A percentile compares a stretch with the other conserved stretches of the same genome.
Evolutionary conservation across 1,140 invertebrate species (phyloP).

Genomic region (Drosophila nikananu): DNA sequence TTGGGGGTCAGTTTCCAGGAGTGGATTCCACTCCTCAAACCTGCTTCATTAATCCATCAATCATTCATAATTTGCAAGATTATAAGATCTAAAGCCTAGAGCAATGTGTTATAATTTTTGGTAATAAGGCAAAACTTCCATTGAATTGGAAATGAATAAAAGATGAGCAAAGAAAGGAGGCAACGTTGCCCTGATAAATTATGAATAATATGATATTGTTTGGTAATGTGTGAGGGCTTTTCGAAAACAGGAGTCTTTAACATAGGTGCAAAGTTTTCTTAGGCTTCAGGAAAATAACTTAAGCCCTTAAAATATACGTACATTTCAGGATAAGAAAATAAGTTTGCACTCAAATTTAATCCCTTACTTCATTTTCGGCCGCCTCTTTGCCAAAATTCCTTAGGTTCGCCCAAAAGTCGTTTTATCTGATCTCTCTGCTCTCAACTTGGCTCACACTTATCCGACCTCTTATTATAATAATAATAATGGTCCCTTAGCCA

Average conservation of each 20-base stretch:
- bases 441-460: conserved; percentile 30
- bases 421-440: conserved; percentile 20
- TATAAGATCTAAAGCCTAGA: conserved; percentile 5
- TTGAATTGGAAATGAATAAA: conserved; percentile 21
- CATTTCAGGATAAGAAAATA: neutral
- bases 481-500: conserved; percentile 39
- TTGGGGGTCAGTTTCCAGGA: conserved; percentile 2
- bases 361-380: neutral
- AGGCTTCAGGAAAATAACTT: neutral
- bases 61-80: conserved; percentile 47
- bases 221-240: neutral
- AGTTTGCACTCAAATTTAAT: neutral
- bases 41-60: conserved; percentile 37
- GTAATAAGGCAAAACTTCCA: neutral
- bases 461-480: conserved; percentile 56
- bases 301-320: neutral
- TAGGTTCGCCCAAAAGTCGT: neutral
- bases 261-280: neutral
- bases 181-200: neutral
- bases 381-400: neutral
- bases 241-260: neutral
- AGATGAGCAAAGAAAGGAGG: conserved; percentile 9
- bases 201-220: conserved; percentile 9
- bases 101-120: conserved; percentile 6
- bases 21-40: neutral